Evolutionary conservation across 2,797 vertebrate species (phyloP), one percentile per base, ranked within the genome.

Genomic region (Distichodus sexfasciatus): DNA sequence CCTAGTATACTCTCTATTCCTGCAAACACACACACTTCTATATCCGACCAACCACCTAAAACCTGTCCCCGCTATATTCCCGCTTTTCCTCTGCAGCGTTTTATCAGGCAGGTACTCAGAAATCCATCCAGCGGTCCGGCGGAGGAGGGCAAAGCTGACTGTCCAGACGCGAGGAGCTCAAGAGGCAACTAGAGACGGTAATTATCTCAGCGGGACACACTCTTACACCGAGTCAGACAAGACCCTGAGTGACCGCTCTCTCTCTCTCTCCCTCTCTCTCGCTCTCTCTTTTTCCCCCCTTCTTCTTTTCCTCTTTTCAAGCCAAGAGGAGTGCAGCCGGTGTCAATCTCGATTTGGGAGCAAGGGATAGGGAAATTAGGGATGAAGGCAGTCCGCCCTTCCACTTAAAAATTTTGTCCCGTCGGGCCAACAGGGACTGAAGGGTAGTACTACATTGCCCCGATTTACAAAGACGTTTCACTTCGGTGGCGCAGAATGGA

Each of bases 181-280:
- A 66, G 66, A 62, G 48, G 69, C 76, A 77, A 80, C 73, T 69
- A 59, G 84, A 75, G 82, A 77, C 76, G 69, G 66, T 83, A 76
- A 88, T 87, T 85, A 86, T 81, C 75, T 1, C 72, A 76, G 80
- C 77, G 58, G 86, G 86, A 79, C 54, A 77, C 78, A 76, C 72
- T 70, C 67, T 80, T 76, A 62, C 75, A 84, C 63, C 12, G 43
- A 65, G 57, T 60, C 59, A 58, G 69, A 66, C 48, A 79, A 70
- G 69, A 75, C 38, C 48, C 54, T 70, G 35, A 60, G 66, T 76
- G 59, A 50, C 46, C 59, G 14, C 10, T 29, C 35, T 50, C 33
- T 47, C 43, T 65, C 67, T 28, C 12, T 47, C n/a, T 12, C 35
- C 29, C 24, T 46, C 19, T 55, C 41, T 36, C 62, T 23, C 9